Conservation (phyloP, 1,140 invertebrate species). For the Xylocopa sonorina region DNA sequence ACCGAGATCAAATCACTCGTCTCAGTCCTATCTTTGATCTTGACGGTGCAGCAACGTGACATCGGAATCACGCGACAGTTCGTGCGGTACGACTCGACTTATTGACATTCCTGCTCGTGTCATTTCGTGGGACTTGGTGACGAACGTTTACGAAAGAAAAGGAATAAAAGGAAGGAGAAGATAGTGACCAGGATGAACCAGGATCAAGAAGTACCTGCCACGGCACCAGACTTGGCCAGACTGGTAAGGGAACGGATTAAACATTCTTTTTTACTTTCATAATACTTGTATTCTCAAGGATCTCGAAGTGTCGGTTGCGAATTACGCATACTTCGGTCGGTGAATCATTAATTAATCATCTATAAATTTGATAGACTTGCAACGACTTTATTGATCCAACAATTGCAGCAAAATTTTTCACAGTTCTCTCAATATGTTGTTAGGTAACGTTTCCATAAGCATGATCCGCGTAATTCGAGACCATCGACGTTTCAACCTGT, state of each 20-base stretch:
- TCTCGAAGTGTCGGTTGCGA: background rate
- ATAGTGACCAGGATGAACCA: slow-evolving; percentile 40
- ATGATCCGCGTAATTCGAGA: background rate
- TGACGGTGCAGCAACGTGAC: slow-evolving; percentile 49
- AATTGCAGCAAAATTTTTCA: no score
- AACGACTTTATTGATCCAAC: no score
- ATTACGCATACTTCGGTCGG: no score
- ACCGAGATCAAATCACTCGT: slow-evolving; percentile 72
- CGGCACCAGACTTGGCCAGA: slow-evolving; percentile 58
- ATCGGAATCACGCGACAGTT: slow-evolving; percentile 17
- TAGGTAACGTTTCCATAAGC: no score
- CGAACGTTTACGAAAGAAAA: slow-evolving; percentile 35
- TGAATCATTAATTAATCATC: no score
- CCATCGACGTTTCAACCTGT: background rate
- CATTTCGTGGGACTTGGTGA: slow-evolving; percentile 41
- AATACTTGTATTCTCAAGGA: background rate
- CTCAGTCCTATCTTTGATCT: slow-evolving; percentile 67
- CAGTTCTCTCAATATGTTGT: no score
- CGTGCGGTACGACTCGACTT: slow-evolving; percentile 24
- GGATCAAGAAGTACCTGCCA: slow-evolving; percentile 66
- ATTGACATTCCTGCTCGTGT: background rate
- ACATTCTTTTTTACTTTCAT: background rate
- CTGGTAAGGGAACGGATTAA: slow-evolving; percentile 55
- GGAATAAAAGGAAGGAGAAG: no score
- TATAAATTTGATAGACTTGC: no score